phyloP scores from a whole-genome alignment of 2,113 vertebrate species.

The Ellobius talpinus region DNA sequence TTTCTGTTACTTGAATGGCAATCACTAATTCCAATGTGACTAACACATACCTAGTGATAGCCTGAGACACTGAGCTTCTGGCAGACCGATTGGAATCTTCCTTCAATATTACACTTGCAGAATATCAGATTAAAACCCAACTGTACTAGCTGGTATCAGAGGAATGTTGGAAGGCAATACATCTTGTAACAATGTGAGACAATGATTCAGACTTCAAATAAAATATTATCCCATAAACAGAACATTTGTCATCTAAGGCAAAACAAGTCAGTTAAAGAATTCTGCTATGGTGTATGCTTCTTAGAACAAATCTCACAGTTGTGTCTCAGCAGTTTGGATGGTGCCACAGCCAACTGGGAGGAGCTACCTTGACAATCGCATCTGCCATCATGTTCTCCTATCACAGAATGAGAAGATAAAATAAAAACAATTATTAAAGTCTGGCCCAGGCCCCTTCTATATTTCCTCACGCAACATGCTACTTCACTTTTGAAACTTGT shows the following conservation, averaged over 20 bases:
- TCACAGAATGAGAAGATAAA: neutral
- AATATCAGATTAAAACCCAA: neutral
- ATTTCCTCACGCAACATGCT: neutral
- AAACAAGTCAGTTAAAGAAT: constrained; percentile 34
- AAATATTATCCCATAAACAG: constrained; percentile 44
- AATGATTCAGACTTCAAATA: constrained; percentile 20
- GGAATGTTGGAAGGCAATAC: constrained; percentile 29
- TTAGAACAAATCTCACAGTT: neutral
- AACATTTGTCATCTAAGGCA: constrained; percentile 51
- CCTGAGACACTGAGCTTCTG: neutral
- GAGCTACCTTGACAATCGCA: neutral
- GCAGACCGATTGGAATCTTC: neutral
- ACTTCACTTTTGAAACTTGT: neutral
- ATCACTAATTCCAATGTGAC: neutral
- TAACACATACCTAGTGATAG: neutral
- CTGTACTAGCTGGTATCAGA: neutral
- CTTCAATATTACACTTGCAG: neutral
- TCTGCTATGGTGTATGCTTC: neutral
- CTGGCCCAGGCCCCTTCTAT: neutral
- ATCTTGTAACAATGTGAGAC: constrained; percentile 36
- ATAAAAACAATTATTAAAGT: neutral
- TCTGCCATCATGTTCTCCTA: neutral
- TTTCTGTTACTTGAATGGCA: constrained; percentile 7
- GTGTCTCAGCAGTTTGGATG: neutral
- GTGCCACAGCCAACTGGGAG: neutral